These are phyloP conservation scores for Willisornis vidua DNA, from an alignment of 2,113 vertebrate species.

Conservation along the genomic window DNA sequence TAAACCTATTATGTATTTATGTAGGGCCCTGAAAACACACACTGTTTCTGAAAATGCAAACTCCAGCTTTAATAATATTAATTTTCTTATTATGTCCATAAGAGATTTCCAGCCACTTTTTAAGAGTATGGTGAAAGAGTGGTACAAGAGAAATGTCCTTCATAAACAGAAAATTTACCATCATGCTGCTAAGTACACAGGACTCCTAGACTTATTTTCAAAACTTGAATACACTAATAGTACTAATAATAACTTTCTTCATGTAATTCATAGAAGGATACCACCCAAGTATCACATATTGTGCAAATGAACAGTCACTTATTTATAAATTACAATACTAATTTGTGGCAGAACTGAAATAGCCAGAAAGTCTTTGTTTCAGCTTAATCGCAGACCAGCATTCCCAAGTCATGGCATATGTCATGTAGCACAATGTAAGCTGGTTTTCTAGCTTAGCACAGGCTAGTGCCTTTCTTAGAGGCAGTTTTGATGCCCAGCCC, in stretches of 20 bases:
- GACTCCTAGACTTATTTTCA: neutral
- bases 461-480: neutral
- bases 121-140: neutral
- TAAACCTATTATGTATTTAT: neutral
- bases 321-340: neutral
- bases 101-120: neutral
- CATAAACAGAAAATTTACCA: neutral
- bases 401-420: neutral
- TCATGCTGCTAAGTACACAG: neutral
- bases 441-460: neutral
- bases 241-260: neutral
- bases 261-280: neutral
- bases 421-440: accelerated
- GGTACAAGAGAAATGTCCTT: neutral
- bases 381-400: neutral
- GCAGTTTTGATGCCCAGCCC: neutral
- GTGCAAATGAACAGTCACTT: neutral
- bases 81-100: neutral
- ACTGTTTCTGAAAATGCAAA: neutral
- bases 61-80: neutral
- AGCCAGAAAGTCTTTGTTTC: neutral
- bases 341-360: neutral
- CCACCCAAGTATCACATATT: neutral
- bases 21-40: neutral
- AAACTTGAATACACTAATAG: neutral